Evolutionary conservation across 2,113 vertebrate species (phyloP).

Genomic region (Cynoglossus semilaevis): DNA sequence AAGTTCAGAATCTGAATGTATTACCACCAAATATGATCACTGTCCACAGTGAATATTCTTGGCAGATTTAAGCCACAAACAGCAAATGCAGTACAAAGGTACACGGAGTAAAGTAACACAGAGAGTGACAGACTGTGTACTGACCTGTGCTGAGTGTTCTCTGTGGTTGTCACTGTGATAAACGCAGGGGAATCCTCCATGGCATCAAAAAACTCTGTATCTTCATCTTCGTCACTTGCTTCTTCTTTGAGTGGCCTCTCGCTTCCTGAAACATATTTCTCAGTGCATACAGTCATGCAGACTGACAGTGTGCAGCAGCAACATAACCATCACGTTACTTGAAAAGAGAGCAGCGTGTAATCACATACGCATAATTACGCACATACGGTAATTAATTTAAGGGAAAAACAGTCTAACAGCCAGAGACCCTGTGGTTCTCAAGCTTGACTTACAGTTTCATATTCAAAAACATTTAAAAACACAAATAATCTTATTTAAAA

Average conservation of each 20-base stretch:
- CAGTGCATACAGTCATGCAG: constrained; percentile 17
- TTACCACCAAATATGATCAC: too few relatives aligned
- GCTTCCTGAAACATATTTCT: constrained; percentile 66
- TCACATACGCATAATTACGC: constrained; percentile 31
- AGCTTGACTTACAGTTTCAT: too few relatives aligned
- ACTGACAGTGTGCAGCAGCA: constrained; percentile 5
- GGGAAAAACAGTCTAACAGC: constrained; percentile 54
- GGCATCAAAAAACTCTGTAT: constrained; percentile 99
- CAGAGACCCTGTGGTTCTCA: not conserved
- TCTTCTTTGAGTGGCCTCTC: constrained; percentile 84
- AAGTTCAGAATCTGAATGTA: too few relatives aligned
- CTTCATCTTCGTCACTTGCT: constrained; percentile 98
- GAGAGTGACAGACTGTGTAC: constrained; percentile 4
- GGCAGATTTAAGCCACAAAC: too few relatives aligned
- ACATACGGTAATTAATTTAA: constrained; percentile 53
- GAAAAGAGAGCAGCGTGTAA: constrained; percentile 31
- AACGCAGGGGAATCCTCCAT: constrained; percentile 97
- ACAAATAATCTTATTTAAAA: too few relatives aligned
- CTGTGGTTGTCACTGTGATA: constrained; percentile 91
- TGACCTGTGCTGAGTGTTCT: constrained; percentile 89
- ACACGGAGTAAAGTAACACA: too few relatives aligned
- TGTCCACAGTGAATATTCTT: too few relatives aligned
- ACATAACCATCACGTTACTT: constrained; percentile 11
- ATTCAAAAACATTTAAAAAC: too few relatives aligned
- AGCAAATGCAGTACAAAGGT: too few relatives aligned